Percentiles rank a stretch among this genome's conserved stretches.
Evolutionary conservation across 2,797 vertebrate genomes (phyloP).

Genomic region (Poecilia wingei): DNA sequence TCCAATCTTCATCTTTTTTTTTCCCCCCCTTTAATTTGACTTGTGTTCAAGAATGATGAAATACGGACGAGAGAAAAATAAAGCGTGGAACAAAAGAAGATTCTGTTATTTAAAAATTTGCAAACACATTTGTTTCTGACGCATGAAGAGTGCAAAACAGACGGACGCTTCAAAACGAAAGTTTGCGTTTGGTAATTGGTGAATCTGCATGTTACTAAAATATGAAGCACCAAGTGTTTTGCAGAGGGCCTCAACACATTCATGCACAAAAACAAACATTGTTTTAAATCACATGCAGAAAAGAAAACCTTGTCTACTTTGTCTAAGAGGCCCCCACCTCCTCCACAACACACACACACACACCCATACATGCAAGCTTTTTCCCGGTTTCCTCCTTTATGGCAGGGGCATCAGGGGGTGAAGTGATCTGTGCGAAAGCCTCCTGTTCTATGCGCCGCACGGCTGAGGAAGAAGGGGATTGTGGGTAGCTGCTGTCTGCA

Average conservation of each 20-base stretch:
- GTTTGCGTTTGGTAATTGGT: conserved; percentile 12
- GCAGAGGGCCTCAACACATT: conserved; percentile 10
- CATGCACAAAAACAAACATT: conserved; percentile 34
- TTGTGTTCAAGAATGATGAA: neutral
- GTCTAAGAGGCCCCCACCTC: conserved; percentile 31
- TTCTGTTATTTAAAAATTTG: neutral
- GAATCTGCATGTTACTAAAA: conserved; percentile 19
- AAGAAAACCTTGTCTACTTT: conserved; percentile 56
- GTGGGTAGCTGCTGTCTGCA: conserved; percentile 82
- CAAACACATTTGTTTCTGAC: neutral
- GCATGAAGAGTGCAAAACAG: neutral
- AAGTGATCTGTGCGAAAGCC: conserved; percentile 84
- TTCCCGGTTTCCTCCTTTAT: conserved; percentile 66
- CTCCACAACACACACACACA: conserved; percentile 19
- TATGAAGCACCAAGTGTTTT: conserved; percentile 22
- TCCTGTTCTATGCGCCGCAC: conserved; percentile 75
- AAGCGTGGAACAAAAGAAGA: neutral
- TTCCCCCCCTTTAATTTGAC: neutral
- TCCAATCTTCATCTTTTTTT: conserved; percentile 7
- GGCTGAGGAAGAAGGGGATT: conserved; percentile 80
- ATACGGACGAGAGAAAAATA: neutral
- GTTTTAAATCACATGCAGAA: conserved; percentile 47
- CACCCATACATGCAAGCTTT: conserved; percentile 33
- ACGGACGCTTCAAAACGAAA: neutral
- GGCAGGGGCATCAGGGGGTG: conserved; percentile 78